Percentiles rank a stretch among this genome's conserved stretches.
Evolutionary conservation across 1,140 invertebrate species (phyloP).

Genomic region (Melitaea cinxia): DNA sequence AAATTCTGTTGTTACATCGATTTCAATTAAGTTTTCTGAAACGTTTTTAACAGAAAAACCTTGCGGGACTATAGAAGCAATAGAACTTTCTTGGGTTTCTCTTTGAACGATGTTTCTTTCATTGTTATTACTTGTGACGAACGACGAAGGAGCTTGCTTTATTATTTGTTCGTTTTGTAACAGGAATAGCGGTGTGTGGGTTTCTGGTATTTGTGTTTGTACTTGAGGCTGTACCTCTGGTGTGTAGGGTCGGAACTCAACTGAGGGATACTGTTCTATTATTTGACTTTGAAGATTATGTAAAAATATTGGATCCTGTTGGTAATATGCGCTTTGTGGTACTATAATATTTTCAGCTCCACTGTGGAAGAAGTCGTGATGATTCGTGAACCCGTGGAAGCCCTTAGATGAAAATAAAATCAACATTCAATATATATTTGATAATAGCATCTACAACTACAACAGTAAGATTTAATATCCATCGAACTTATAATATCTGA

Average conservation of each 20-base stretch:
- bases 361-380: slow-evolving; percentile 58
- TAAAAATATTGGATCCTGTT: slow-evolving; percentile 67
- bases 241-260: slow-evolving; percentile 67
- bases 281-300: slow-evolving; percentile 72
- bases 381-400: slow-evolving; percentile 63
- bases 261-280: slow-evolving; percentile 59
- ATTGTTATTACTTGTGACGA: slow-evolving; percentile 41
- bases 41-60: slow-evolving; percentile 53
- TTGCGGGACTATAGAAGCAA: slow-evolving; percentile 58
- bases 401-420: slow-evolving; percentile 20
- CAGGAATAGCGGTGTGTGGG: slow-evolving; percentile 49
- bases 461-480: no score
- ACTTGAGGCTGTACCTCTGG: slow-evolving; percentile 53
- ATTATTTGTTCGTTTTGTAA: slow-evolving; percentile 71
- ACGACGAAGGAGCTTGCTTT: slow-evolving; percentile 62
- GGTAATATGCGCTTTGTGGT: slow-evolving; percentile 60
- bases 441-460: no score
- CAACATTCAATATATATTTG: no score
- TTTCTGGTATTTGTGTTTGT: slow-evolving; percentile 50
- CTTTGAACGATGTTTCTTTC: slow-evolving; percentile 62
- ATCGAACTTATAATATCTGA: no score
- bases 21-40: slow-evolving; percentile 52
- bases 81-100: slow-evolving; percentile 58
- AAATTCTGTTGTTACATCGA: slow-evolving; percentile 44
- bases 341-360: slow-evolving; percentile 65